Percentiles rank a stretch among this genome's conserved stretches.
Conservation (phyloP, 2,113 vertebrate species). For the Ammodramus savannarum region DNA sequence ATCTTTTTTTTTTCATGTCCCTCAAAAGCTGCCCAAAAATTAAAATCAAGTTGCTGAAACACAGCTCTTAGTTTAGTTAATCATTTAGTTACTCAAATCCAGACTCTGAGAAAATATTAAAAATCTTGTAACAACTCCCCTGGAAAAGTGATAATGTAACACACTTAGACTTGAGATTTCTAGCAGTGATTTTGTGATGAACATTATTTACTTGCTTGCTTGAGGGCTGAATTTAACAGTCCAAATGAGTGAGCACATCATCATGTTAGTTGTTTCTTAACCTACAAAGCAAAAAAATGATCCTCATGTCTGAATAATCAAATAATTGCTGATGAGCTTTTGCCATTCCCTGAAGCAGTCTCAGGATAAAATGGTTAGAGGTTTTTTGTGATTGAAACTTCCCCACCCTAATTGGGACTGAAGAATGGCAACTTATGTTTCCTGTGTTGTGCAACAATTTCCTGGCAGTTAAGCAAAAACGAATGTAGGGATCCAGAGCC, state of each 20-base stretch:
- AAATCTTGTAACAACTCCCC: background rate
- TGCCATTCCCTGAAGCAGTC: conserved; percentile 21
- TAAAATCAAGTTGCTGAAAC: background rate
- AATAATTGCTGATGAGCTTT: background rate
- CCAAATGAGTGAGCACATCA: background rate
- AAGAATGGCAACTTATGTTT: background rate
- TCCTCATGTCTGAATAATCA: background rate
- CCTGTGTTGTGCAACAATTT: background rate
- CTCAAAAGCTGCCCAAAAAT: background rate
- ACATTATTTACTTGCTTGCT: background rate
- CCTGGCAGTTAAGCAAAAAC: background rate
- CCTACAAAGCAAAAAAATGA: background rate
- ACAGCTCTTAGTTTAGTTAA: background rate
- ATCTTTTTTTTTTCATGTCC: background rate
- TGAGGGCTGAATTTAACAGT: background rate
- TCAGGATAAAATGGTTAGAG: background rate
- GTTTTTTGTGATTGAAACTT: background rate
- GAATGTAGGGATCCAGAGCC: background rate
- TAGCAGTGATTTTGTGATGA: background rate
- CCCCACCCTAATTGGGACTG: background rate
- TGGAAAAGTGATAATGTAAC: background rate
- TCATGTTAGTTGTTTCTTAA: background rate
- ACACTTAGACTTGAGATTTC: background rate
- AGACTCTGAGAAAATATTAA: background rate
- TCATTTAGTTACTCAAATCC: background rate